These are phyloP conservation scores for Perizoma affinitatum DNA, from an alignment of 2,888 invertebrate species.

Conservation along the genomic window DNA sequence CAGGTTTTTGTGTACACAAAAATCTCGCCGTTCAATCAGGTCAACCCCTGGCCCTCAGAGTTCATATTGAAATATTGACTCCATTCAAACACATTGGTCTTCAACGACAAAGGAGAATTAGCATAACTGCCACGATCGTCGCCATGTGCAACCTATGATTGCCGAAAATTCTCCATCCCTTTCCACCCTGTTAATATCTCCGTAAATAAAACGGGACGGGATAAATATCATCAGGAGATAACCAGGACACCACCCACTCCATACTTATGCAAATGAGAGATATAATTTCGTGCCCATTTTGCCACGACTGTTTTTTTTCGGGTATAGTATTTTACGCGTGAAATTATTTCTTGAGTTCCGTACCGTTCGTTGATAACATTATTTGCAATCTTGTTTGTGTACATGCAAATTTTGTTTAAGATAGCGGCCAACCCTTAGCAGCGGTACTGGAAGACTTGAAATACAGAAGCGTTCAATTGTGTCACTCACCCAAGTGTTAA, in stretches of 20 bases:
- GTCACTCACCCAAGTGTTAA: no score
- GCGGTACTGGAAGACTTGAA: no score
- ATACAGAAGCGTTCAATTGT: no score
- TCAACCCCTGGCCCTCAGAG: neutral
- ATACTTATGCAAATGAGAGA: conserved; percentile 46
- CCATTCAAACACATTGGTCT: conserved; percentile 17
- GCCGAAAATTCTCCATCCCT: conserved; percentile 24
- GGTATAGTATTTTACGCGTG: conserved; percentile 35
- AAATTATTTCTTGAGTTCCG: conserved; percentile 25
- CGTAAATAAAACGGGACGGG: conserved; percentile 31
- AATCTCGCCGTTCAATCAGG: neutral
- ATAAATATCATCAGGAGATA: conserved; percentile 41
- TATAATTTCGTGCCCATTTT: conserved; percentile 45
- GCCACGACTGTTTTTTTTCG: conserved; percentile 38
- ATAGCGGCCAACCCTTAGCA: no score
- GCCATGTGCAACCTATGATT: conserved; percentile 36
- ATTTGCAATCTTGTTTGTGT: neutral
- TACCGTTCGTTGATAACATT: conserved; percentile 4
- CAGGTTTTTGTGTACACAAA: no score
- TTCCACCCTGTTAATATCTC: conserved; percentile 17
- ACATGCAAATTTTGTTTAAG: neutral
- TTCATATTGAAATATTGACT: conserved; percentile 14
- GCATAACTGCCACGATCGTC: conserved; percentile 28
- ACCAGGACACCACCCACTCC: conserved; percentile 36
- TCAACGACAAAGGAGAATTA: conserved; percentile 25